Evolutionary conservation across 2,113 vertebrate genomes (phyloP).

Genomic region (Alethe diademata): DNA sequence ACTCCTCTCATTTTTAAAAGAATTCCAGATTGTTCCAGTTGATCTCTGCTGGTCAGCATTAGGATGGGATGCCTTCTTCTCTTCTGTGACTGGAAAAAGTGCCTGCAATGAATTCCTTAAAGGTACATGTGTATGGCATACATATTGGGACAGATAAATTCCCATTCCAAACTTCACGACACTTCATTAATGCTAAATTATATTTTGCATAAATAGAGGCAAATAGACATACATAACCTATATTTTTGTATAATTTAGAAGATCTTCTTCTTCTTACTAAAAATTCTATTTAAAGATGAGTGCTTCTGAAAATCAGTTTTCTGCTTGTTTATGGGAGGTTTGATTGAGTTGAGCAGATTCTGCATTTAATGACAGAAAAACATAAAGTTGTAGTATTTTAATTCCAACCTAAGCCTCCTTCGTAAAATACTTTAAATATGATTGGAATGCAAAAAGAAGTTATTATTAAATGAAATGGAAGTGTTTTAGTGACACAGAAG

Average conservation of each 20-base stretch:
- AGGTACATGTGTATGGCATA: not conserved
- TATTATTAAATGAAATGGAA: constrained; percentile 31
- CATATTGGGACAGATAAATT: not conserved
- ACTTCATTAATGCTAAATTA: constrained; percentile 11
- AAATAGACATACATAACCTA: not conserved
- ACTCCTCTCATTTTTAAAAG: not conserved
- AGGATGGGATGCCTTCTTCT: not conserved
- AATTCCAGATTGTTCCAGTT: not conserved
- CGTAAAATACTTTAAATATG: not conserved
- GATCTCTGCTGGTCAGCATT: not conserved
- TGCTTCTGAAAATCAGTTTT: constrained; percentile 11
- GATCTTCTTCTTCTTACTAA: not conserved
- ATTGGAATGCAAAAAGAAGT: not conserved
- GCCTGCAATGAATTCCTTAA: not conserved
- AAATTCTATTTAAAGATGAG: not conserved
- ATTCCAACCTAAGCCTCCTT: not conserved
- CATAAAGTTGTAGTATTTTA: not conserved
- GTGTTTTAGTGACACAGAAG: not conserved
- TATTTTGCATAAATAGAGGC: constrained; percentile 30
- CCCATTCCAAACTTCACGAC: not conserved
- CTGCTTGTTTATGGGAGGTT: not conserved
- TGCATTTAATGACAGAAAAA: constrained; percentile 29
- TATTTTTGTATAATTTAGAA: not conserved
- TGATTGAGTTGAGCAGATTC: constrained; percentile 18
- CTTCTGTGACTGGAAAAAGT: not conserved